Evolutionary conservation across 2,888 invertebrate species (phyloP), one percentile per base, ranked within the genome.

Genomic region (Euclidia mi): DNA sequence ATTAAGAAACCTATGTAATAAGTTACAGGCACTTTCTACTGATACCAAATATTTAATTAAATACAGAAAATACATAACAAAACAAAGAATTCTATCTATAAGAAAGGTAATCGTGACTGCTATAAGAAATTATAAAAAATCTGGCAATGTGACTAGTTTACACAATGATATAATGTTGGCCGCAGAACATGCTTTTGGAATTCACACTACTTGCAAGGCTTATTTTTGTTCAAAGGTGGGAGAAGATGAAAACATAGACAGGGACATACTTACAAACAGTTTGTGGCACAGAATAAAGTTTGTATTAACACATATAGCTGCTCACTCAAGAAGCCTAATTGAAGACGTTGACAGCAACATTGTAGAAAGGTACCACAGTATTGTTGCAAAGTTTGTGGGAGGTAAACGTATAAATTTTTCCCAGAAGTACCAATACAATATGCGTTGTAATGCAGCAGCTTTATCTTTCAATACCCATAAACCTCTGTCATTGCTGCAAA

Each of bases 1-100:
- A 4, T 7, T 72, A 9, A 45, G 71, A n/a, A 72, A 71, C 42
- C 20, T 72, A 11, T 69, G 71, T 31, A 61, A 51, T 10, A 50
- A 53, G 7, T n/a, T 61, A 14, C 37, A 45, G 20, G 28, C 15
- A 9, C 0, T 71, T 0, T 28, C 34, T 12, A 56, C 32, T 45
- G 65, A 75, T 11, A 61, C 61, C 0, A 71, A 75, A 52, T 71
- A 53, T 20, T 2, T 7, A 0, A 4, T 50, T n/a, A n/a, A n/a
- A 6, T 29, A 31, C 0, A 38, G 45, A n/a, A 51, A 52, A 37
- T 63, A 67, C 35, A 34, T n/a, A 11, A 14, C 62, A 0, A 62
- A 52, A 1, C 42, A 60, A 57, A 65, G 50, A 63, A 59, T 64
- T 12, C 42, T 65, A 50, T 20, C 46, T 0, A 62, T 67, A 37